Percentiles rank a stretch among this genome's conserved stretches.
phyloP scores from a whole-genome alignment of 2,797 vertebrate species.

The Enteromius viviparus region DNA sequence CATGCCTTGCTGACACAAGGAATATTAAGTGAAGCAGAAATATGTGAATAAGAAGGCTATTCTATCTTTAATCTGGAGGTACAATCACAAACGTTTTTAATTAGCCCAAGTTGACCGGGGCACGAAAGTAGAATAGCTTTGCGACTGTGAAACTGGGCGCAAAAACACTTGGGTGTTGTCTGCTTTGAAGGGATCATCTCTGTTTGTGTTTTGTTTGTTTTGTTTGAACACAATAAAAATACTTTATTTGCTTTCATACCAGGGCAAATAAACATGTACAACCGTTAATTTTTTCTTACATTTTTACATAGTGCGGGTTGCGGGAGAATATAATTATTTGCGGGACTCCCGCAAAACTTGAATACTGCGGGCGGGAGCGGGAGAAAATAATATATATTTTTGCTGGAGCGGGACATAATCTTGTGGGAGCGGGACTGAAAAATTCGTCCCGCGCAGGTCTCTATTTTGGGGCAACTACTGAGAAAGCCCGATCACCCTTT shows the following conservation, averaged over 20 bases:
- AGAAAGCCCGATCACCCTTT: too few relatives aligned
- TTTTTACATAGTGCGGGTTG: too few relatives aligned
- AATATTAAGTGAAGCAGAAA: conserved; percentile 38
- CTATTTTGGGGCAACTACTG: too few relatives aligned
- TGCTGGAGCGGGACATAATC: too few relatives aligned
- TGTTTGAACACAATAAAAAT: not conserved
- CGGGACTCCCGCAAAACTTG: too few relatives aligned
- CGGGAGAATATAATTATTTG: too few relatives aligned
- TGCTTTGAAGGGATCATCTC: not conserved
- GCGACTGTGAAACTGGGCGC: not conserved
- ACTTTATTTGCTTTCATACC: not conserved
- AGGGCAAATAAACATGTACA: too few relatives aligned
- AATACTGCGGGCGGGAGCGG: too few relatives aligned
- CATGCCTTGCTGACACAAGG: conserved; percentile 18
- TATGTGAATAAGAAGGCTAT: conserved; percentile 30
- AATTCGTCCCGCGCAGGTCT: too few relatives aligned
- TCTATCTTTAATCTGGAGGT: conserved; percentile 12
- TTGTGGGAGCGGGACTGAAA: too few relatives aligned
- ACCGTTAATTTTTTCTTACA: too few relatives aligned
- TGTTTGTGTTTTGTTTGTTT: not conserved
- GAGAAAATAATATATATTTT: too few relatives aligned
- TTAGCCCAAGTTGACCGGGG: conserved; percentile 32
- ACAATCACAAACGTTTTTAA: conserved; percentile 39
- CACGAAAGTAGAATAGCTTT: conserved; percentile 25
- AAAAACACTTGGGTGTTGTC: not conserved